These are phyloP conservation scores for Miniopterus natalensis DNA, from an alignment of 2,113 vertebrate genomes.

Conservation along the genomic window DNA sequence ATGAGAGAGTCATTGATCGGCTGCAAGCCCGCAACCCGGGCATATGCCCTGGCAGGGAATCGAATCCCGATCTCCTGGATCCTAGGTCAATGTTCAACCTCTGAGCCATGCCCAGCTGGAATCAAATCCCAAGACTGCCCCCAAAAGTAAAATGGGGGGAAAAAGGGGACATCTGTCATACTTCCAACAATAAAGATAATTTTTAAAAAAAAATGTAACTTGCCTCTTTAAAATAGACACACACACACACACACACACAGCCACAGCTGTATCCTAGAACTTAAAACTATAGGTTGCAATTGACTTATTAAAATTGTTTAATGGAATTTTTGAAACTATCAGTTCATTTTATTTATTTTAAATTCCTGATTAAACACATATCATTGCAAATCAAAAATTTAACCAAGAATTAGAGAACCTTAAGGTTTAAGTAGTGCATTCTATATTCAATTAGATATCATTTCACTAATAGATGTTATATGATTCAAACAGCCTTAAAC, in stretches of 20 bases:
- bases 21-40: no score
- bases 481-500: neutral
- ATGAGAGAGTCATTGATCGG: no score
- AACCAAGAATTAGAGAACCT: neutral
- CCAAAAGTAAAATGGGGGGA: neutral
- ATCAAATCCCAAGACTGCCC: neutral
- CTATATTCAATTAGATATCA: neutral
- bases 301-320: slow-evolving; percentile 16
- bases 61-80: no score
- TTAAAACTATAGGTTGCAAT: slow-evolving; percentile 7
- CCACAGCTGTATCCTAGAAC: neutral
- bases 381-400: slow-evolving; percentile 3
- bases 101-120: no score
- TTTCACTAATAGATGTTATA: neutral
- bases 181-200: no score
- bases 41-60: no score
- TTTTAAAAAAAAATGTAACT: neutral
- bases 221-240: neutral
- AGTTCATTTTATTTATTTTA: neutral
- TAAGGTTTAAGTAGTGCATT: neutral
- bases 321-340: neutral
- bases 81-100: no score
- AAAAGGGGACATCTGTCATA: no score
- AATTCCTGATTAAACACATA: neutral
- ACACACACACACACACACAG: neutral